These are phyloP conservation scores for Dipus sagitta DNA, from an alignment of 2,797 vertebrate genomes.

Conservation along the genomic window DNA sequence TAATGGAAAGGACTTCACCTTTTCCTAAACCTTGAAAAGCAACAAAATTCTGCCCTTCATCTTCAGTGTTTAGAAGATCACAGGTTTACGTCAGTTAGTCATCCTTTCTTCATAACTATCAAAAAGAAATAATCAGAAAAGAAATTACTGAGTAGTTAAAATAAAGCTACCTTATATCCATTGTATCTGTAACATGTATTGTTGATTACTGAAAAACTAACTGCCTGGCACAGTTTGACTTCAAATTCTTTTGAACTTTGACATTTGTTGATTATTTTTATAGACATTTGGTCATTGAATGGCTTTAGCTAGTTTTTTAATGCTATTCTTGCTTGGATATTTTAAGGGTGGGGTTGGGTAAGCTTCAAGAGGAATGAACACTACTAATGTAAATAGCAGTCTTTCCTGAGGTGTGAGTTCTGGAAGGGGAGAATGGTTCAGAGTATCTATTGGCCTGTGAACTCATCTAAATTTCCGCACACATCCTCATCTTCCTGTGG, in stretches of 20 bases:
- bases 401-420: background rate
- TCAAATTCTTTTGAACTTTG: constrained; percentile 34
- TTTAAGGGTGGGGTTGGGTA: background rate
- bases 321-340: background rate
- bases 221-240: background rate
- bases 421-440: too few relatives aligned
- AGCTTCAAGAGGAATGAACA: background rate
- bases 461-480: background rate
- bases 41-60: constrained; percentile 2
- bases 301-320: constrained; percentile 23
- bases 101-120: constrained; percentile 59
- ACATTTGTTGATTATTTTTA: background rate
- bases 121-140: constrained; percentile 60
- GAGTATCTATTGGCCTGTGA: rapidly evolving
- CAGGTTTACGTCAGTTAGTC: background rate
- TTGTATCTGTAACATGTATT: background rate
- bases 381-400: background rate
- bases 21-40: constrained; percentile 60
- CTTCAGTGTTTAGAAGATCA: background rate
- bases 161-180: constrained; percentile 44
- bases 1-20: constrained; percentile 35
- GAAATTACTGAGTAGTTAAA: constrained; percentile 46
- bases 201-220: constrained; percentile 19
- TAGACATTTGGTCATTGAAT: background rate
- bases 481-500: background rate